Evolutionary conservation across 1,140 invertebrate species (phyloP), one percentile per base, ranked within the genome.

Genomic region (Ips nitidus): DNA sequence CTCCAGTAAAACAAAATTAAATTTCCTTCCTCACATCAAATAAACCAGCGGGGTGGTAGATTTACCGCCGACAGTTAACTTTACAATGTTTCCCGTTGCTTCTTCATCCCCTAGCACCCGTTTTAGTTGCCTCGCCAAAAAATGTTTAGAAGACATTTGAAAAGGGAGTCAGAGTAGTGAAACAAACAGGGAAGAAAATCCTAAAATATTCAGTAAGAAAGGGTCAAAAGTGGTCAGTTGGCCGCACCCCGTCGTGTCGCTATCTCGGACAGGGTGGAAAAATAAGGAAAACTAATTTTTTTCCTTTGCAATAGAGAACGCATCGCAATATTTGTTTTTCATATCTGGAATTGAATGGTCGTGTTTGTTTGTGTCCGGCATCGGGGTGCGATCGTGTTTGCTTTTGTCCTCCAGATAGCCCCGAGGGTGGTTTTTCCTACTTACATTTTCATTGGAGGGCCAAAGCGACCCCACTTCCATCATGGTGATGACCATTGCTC

Each of bases 21-120:
- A 72, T 76, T 73, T 60, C 65, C 71, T 55, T 63, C 47, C 45
- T 43, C 50, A 76, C 69, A 73, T 76, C 73, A 76, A 76, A 75
- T 75, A 73, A 75, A 75, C 66, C 75, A 66, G 66, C 64, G 69
- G 75, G 75, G 75, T 73, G 75, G 75, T 69, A 76, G 73, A 76
- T 76, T 76, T 76, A 76, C 73, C 66, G 70, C 64, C 52, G 65
- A 66, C 71, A 76, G 75, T 76, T 75, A 73, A 76, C 71, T 75
- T 75, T 75, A 73, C 73, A 76, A 75, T 73, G 71, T 75, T 75
- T 71, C 37, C 70, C 62, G 58, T 73, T 70, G 65, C 65, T 52
- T 68, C 38, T 50, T 67, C 62, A 36, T 45, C 41, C 40, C 62
- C 67, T 59, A 53, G 6, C 64, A 53, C 58, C 3, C 47, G 45